These are phyloP conservation scores for Amniataba percoides DNA, from an alignment of 2,797 vertebrate genomes.

Conservation along the genomic window DNA sequence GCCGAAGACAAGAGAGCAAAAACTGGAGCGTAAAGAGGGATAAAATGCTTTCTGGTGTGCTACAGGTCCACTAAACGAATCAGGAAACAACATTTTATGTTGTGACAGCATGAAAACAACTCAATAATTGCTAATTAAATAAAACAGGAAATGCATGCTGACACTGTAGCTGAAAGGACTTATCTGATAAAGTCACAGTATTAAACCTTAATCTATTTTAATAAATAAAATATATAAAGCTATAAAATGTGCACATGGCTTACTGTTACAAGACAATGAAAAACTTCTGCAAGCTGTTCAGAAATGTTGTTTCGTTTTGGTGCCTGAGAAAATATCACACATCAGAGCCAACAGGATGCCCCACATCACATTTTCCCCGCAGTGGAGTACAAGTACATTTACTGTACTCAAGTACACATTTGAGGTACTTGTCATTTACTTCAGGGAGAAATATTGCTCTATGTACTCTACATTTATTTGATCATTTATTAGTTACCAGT, in stretches of 20 bases:
- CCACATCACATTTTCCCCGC: neutral
- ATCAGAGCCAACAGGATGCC: neutral
- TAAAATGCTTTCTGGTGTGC: neutral
- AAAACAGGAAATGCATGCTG: no score
- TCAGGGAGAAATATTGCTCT: no score
- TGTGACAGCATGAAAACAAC: neutral
- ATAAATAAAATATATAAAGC: neutral
- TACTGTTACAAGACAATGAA: neutral
- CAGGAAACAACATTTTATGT: neutral
- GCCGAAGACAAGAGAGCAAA: neutral
- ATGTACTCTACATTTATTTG: no score
- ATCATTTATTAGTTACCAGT: no score
- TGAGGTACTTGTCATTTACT: no score
- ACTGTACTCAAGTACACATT: no score
- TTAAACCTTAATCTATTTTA: neutral
- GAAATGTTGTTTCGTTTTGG: no score
- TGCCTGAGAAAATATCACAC: no score
- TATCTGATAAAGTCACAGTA: neutral
- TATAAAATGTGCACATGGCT: neutral
- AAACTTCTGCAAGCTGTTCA: no score
- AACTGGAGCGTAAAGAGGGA: no score
- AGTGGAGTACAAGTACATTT: no score
- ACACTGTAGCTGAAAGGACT: neutral
- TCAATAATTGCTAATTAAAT: neutral
- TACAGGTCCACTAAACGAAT: neutral